phyloP scores from a whole-genome alignment of 1,140 invertebrate species.

The Agraylea sexmaculata region DNA sequence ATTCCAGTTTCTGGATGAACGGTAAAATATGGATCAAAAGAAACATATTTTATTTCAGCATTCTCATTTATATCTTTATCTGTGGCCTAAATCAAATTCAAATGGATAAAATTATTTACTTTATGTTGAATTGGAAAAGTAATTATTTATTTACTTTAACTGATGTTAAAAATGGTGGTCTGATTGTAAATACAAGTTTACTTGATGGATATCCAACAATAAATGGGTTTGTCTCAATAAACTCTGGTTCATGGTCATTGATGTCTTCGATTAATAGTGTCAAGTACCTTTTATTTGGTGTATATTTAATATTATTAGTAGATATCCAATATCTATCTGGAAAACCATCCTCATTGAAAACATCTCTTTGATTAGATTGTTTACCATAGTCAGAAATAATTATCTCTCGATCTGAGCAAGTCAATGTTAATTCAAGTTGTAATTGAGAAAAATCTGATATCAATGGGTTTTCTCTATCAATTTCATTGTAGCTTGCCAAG shows the following conservation, averaged over 20 bases:
- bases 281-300: slow-evolving; percentile 29
- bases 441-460: slow-evolving; percentile 37
- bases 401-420: background rate
- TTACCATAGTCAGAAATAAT: background rate
- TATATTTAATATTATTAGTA: slow-evolving; percentile 28
- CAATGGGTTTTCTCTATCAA: slow-evolving; percentile 34
- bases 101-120: slow-evolving; percentile 6
- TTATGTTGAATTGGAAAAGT: slow-evolving; percentile 7
- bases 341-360: background rate
- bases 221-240: slow-evolving; percentile 30
- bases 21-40: slow-evolving; percentile 15
- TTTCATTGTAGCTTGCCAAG: slow-evolving; percentile 24
- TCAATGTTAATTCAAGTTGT: slow-evolving; percentile 28
- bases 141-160: slow-evolving; percentile 28
- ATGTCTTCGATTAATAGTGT: slow-evolving; percentile 39
- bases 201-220: slow-evolving; percentile 34
- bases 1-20: slow-evolving; percentile 22
- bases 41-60: slow-evolving; percentile 21
- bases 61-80: slow-evolving; percentile 22
- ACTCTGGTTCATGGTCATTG: slow-evolving; percentile 38
- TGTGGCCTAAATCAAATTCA: slow-evolving; percentile 21
- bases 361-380: background rate
- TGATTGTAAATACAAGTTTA: slow-evolving; percentile 28
- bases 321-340: slow-evolving; percentile 26
- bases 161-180: slow-evolving; percentile 31